These are phyloP conservation scores for Aldabrachelys gigantea DNA, from an alignment of 2,113 vertebrate genomes.

Conservation along the genomic window DNA sequence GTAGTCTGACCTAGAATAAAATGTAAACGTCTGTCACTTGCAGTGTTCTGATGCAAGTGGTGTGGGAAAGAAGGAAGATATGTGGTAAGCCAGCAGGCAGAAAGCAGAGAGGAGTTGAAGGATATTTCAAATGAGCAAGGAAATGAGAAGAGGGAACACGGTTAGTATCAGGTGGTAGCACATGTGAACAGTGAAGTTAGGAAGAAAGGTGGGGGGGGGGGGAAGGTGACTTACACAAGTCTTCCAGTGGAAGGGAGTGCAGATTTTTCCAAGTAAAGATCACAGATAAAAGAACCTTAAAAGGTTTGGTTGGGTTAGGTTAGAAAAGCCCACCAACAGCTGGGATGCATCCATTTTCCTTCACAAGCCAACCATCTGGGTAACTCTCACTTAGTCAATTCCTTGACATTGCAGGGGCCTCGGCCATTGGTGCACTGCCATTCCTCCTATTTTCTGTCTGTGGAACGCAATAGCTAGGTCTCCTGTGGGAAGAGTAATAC, in stretches of 20 bases:
- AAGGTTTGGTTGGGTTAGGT: background rate
- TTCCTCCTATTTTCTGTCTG: background rate
- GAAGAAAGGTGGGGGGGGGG: slow-evolving; percentile 59
- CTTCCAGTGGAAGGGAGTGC: slow-evolving; percentile 55
- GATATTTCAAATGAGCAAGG: slow-evolving; percentile 29
- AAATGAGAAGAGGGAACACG: slow-evolving; percentile 32
- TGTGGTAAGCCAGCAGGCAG: slow-evolving; percentile 33
- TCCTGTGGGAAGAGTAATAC: background rate
- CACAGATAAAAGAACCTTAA: slow-evolving; percentile 54
- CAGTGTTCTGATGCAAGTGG: slow-evolving; percentile 35
- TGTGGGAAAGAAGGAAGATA: slow-evolving; percentile 25
- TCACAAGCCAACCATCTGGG: background rate
- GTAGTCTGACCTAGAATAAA: slow-evolving; percentile 34
- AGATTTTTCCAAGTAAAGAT: slow-evolving; percentile 49
- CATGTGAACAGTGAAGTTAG: slow-evolving; percentile 48
- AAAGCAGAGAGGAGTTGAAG: slow-evolving; percentile 23
- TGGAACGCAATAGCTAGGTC: background rate
- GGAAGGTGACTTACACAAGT: slow-evolving; percentile 62
- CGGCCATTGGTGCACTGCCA: background rate
- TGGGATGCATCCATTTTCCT: slow-evolving; percentile 23
- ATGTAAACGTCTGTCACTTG: slow-evolving; percentile 51
- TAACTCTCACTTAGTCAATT: background rate
- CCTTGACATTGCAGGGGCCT: background rate
- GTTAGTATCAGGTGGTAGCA: slow-evolving; percentile 52
- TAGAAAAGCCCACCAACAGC: slow-evolving; percentile 1